Evolutionary conservation across 2,888 invertebrate genomes (phyloP), one percentile per base, ranked within the genome.

Genomic region (Eupithecia tripunctaria): DNA sequence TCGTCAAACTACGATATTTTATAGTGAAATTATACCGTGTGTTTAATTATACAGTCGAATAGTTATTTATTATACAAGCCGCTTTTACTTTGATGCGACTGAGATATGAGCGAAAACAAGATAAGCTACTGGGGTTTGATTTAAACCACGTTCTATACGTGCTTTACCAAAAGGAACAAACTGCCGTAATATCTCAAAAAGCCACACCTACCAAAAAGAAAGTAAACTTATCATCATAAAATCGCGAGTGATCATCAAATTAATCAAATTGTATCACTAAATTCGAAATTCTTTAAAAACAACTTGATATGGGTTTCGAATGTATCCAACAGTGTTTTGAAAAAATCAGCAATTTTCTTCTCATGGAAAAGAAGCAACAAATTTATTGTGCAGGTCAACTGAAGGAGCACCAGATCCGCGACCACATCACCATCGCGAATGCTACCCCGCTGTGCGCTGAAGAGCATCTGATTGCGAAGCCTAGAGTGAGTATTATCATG

Each of bases 351-450:
- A 18, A 7, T 43, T 43, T 43, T 43, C n/a, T 43, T 43, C n/a
- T 12, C 25, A 29, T 27, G 18, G 15, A n/a, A n/a, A n/a, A n/a
- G n/a, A 62, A 32, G 32, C 62, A 29, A 32, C 47, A 71, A 76
- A 38, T 70, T 38, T 63, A 69, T n/a, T 79, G 80, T 18, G 14
- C 77, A 95, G 96, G 96, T 81, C 93, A 95, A 77, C 81, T 96
- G 74, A 95, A 95, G 78, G 95, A 95, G 76, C 96, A 96, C 84
- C 94, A 94, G 83, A 93, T 95, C 0, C 92, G 93, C 12, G 91
- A 93, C 71, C 95, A 95, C 79, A 88, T 91, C 47, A 88, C 92
- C 0, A 88, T 93, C 0, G 86, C 86, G 2, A 87, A 88, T 2
- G 92, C 93, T 0, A 82, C 82, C 1, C 90, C 93, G 4, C 81